Base-by-base conservation (phyloP, 2,888 invertebrate genomes). In the Zygaena filipendulae region DNA sequence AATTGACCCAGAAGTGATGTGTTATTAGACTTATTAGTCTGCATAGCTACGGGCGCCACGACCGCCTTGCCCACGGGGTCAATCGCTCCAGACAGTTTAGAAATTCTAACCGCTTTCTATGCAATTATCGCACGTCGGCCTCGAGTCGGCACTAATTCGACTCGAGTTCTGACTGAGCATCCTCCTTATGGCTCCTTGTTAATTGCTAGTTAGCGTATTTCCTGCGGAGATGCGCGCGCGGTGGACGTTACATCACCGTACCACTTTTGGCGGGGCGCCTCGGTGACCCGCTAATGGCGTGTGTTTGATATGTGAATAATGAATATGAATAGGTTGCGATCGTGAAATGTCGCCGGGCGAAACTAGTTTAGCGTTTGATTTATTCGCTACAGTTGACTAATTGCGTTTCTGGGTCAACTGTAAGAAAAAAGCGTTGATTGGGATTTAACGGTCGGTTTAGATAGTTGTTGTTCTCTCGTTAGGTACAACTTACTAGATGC, bases 1-100 rank as follows among this genome's bases (percentile, higher is more conserved):
- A 64, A 69, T 70, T 70, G 72, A 72, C 74, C 71, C 42, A 72
- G 56, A 63, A 64, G 51, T 50, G 49, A 58, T 52, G 58, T 58
- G 66, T 68, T 64, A 62, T 52, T 45, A 42, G 42, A 48, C n/a
- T n/a, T n/a, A n/a, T n/a, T n/a, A n/a, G n/a, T n/a, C n/a, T n/a
- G n/a, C 41, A 45, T 49, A 40, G 48, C 46, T 55, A 49, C 45
- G 56, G 54, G 53, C 55, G 55, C 53, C 54, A 48, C 43, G 43
- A 38, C 33, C 38, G 38, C 48, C 51, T 51, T 49, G 51, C 52
- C 49, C 57, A 60, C 58, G 57, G 40, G 61, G 61, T 64, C 63
- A 67, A 63, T 66, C 54, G 51, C 52, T 49, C 38, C 36, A 33
- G 42, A 51, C 45, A 50, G 47, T 54, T 62, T 59, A 47, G 46